phyloP scores from a whole-genome alignment of 2,888 invertebrate species.

The Ephialtes manifestator region DNA sequence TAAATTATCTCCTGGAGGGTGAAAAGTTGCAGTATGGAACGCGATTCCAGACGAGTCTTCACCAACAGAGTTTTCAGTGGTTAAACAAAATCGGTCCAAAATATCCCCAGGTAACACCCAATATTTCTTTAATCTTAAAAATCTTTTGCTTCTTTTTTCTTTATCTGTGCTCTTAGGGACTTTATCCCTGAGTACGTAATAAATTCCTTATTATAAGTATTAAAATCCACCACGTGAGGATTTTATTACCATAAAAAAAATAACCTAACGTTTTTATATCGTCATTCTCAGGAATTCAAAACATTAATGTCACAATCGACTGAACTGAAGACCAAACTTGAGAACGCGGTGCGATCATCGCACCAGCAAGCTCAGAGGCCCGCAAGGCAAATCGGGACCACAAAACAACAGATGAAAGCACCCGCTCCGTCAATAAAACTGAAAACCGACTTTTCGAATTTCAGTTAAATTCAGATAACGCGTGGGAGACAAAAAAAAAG shows the following conservation, averaged over 20 bases:
- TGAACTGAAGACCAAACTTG: slow-evolving; percentile 93
- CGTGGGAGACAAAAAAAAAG: not conserved
- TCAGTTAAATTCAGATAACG: slow-evolving; percentile 87
- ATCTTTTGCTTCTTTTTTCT: not conserved
- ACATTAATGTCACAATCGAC: slow-evolving; percentile 94
- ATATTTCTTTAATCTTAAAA: too few relatives aligned
- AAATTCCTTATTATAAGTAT: too few relatives aligned
- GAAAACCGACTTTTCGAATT: slow-evolving; percentile 98
- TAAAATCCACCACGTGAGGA: too few relatives aligned
- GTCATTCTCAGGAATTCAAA: slow-evolving; percentile 92
- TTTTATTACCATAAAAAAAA: not conserved
- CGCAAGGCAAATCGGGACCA: slow-evolving; percentile 80
- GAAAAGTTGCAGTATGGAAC: slow-evolving; percentile 88
- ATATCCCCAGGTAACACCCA: slow-evolving; percentile 91
- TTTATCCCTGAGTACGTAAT: too few relatives aligned
- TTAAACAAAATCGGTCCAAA: slow-evolving; percentile 96
- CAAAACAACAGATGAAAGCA: slow-evolving; percentile 83
- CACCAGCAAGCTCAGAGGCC: slow-evolving; percentile 88
- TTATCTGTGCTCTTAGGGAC: too few relatives aligned
- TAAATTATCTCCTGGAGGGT: slow-evolving; percentile 93
- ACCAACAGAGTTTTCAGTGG: slow-evolving; percentile 96
- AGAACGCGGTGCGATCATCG: slow-evolving; percentile 93
- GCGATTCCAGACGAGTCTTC: slow-evolving; percentile 90
- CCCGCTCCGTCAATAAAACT: slow-evolving; percentile 93
- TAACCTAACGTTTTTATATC: slow-evolving; percentile 21